phyloP scores from a whole-genome alignment of 35 echinoderm and acorn worm species.

The Amphiura filiformis region DNA sequence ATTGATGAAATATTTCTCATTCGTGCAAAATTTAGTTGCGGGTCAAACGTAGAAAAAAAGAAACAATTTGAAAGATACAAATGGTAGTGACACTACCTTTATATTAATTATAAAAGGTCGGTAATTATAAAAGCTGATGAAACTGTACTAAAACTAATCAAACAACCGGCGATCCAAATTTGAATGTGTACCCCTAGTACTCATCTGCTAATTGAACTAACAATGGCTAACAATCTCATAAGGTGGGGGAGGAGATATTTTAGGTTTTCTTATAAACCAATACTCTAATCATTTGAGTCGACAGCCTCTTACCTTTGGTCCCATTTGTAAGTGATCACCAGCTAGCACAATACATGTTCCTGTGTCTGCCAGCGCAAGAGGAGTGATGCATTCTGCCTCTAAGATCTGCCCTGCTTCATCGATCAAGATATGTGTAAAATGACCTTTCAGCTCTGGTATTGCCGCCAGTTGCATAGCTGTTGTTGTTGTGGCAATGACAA shows the following conservation, averaged over 20 bases:
- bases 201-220: too few species aligned
- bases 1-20: too few species aligned
- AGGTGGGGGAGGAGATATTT: too few species aligned
- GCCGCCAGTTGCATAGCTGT: constrained; percentile 46
- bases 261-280: too few species aligned
- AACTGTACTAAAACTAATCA: too few species aligned
- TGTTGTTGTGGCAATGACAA: constrained; percentile 56
- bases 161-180: too few species aligned
- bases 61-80: not conserved
- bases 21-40: too few species aligned
- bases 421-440: constrained; percentile 77
- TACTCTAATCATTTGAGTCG: not conserved
- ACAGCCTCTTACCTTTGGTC: constrained; percentile 58
- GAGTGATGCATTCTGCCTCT: constrained; percentile 71
- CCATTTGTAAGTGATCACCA: constrained; percentile 88
- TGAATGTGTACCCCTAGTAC: too few species aligned
- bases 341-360: constrained; percentile 72
- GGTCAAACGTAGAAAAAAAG: not conserved
- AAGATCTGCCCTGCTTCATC: constrained; percentile 83
- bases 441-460: not conserved
- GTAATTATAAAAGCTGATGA: too few species aligned
- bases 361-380: constrained; percentile 55
- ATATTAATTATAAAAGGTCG: too few species aligned
- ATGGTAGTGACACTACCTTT: not conserved
- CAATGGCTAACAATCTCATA: too few species aligned